These are phyloP conservation scores for Micoletzkya japonica DNA, from an alignment of 2,888 invertebrate genomes.

Conservation along the genomic window DNA sequence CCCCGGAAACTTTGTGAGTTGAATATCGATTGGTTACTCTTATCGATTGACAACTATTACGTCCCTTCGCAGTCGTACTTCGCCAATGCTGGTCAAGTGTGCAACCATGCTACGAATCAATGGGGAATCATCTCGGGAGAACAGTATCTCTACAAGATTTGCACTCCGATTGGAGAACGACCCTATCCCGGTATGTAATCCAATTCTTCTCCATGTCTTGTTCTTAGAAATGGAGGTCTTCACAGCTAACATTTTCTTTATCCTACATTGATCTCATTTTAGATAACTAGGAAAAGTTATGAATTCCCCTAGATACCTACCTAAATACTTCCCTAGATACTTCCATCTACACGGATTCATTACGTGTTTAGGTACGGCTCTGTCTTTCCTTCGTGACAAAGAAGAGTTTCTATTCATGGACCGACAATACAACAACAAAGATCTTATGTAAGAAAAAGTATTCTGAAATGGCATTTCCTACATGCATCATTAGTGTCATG, in stretches of 20 bases:
- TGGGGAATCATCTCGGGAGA: slow-evolving; percentile 63
- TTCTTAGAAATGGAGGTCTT: not conserved
- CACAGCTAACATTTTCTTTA: no score
- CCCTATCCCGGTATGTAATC: slow-evolving; percentile 38
- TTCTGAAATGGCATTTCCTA: no score
- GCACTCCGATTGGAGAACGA: slow-evolving; percentile 63
- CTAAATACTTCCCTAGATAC: not conserved
- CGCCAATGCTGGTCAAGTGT: slow-evolving; percentile 60
- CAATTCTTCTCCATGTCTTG: no score
- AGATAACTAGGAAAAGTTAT: not conserved
- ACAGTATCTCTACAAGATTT: slow-evolving; percentile 62
- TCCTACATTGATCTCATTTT: no score
- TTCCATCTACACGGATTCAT: not conserved
- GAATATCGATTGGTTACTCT: not conserved
- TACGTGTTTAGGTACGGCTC: slow-evolving; percentile 50
- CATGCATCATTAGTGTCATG: no score
- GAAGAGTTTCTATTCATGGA: slow-evolving; percentile 58
- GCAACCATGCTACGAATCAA: slow-evolving; percentile 62
- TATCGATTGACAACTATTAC: no score
- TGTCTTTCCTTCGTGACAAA: slow-evolving; percentile 59
- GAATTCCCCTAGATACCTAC: not conserved
- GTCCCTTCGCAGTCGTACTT: slow-evolving; percentile 57
- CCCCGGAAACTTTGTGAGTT: slow-evolving; percentile 63
- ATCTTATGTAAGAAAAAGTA: slow-evolving; percentile 62
- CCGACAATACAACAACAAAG: slow-evolving; percentile 61